These are phyloP conservation scores for Capitulum mitella DNA, from an alignment of 2,888 invertebrate species.

Conservation along the genomic window DNA sequence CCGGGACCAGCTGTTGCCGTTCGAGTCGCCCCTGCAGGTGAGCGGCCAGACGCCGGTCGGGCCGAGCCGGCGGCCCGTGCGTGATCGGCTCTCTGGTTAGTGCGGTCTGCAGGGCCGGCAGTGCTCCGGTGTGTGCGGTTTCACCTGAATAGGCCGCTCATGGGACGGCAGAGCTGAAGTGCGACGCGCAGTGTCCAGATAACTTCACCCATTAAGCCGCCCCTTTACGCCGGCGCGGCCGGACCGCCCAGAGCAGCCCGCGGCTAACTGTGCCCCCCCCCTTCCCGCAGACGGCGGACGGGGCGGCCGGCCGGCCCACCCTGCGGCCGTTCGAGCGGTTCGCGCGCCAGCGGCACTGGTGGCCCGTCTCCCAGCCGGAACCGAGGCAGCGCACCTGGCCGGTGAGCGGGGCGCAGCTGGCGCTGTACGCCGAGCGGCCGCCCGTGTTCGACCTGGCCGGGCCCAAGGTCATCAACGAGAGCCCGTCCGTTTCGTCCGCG, in stretches of 20 bases:
- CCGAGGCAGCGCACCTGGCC: not conserved
- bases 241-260: too few relatives aligned
- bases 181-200: too few relatives aligned
- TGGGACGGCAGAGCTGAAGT: too few relatives aligned
- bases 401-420: not conserved
- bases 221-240: too few relatives aligned
- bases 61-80: too few relatives aligned
- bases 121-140: too few relatives aligned
- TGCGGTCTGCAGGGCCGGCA: too few relatives aligned
- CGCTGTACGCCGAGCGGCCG: slow-evolving; percentile 1
- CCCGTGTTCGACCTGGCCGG: slow-evolving; percentile 20
- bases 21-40: slow-evolving; percentile 3
- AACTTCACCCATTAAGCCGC: too few relatives aligned
- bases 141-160: too few relatives aligned
- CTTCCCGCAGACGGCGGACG: not conserved
- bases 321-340: slow-evolving; percentile 16
- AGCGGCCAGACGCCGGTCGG: too few relatives aligned
- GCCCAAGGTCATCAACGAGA: slow-evolving; percentile 14
- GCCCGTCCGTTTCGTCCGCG: slow-evolving; percentile 13
- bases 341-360: not conserved
- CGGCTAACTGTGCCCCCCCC: too few relatives aligned
- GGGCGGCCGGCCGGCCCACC: not conserved
- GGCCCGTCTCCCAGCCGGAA: not conserved
- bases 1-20: not conserved
- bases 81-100: too few relatives aligned